Percentiles rank a stretch among this genome's conserved stretches.
Conservation (phyloP, 2,888 invertebrate species). For the Panzeria rudis region DNA sequence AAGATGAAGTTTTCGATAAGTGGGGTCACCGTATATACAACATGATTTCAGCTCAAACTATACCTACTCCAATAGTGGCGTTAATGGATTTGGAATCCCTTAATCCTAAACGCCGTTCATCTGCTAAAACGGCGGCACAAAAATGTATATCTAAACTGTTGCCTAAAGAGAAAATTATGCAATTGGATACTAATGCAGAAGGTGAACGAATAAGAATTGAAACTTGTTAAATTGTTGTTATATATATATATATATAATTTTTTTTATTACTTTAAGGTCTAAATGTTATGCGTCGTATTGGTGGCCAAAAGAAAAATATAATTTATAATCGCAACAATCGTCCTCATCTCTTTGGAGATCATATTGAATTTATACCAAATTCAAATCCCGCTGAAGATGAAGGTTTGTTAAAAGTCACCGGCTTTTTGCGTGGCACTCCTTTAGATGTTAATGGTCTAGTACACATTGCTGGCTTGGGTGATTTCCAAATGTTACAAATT, state of each 20-base stretch:
- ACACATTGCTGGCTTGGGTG: slow-evolving; percentile 96
- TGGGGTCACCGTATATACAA: slow-evolving; percentile 92
- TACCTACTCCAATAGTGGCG: slow-evolving; percentile 91
- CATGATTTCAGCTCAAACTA: slow-evolving; percentile 91
- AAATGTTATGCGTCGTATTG: slow-evolving; percentile 89
- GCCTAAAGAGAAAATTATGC: slow-evolving; percentile 92
- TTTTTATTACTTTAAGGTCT: slow-evolving; percentile 80
- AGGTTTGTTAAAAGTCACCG: slow-evolving; percentile 92
- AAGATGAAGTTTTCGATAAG: slow-evolving; percentile 89
- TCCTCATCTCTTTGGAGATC: slow-evolving; percentile 93
- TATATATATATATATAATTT: too few relatives aligned
- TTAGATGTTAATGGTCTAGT: slow-evolving; percentile 94
- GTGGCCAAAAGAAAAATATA: slow-evolving; percentile 91
- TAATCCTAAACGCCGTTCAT: slow-evolving; percentile 88
- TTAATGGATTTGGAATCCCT: slow-evolving; percentile 90
- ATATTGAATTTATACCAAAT: slow-evolving; percentile 87
- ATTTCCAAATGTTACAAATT: slow-evolving; percentile 95
- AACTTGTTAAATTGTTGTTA: background rate
- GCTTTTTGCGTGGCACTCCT: slow-evolving; percentile 92
- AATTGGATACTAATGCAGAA: slow-evolving; percentile 90
- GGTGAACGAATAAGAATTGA: slow-evolving; percentile 81
- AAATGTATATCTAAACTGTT: slow-evolving; percentile 88
- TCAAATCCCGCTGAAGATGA: slow-evolving; percentile 79
- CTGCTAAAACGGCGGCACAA: slow-evolving; percentile 81
- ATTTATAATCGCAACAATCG: slow-evolving; percentile 91